Percentiles rank a stretch among this genome's conserved stretches.
Conservation (phyloP, 37 sponge, comb jelly and placozoan genomes). For the Haliclona indistincta region DNA sequence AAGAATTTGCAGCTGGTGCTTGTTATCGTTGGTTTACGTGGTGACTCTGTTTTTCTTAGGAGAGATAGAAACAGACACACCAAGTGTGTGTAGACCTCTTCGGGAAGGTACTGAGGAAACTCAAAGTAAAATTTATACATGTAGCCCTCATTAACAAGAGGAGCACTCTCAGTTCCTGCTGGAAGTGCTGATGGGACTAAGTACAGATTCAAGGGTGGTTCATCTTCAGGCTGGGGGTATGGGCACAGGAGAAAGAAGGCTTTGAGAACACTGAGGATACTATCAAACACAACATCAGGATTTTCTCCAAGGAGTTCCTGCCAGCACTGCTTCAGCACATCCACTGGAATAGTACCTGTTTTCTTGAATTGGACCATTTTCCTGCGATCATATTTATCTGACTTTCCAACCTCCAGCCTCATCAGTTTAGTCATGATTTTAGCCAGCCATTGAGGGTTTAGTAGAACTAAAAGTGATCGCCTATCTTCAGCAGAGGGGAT, state of each 20-base stretch:
- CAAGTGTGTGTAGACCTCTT: constrained; percentile 42
- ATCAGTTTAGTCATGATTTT: constrained; percentile 56
- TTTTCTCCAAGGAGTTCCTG: not conserved
- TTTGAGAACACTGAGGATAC: constrained; percentile 31
- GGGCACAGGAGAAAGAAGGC: constrained; percentile 33
- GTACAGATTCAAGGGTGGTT: no score
- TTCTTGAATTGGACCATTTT: not conserved
- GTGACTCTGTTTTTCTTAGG: no score
- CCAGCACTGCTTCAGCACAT: constrained; percentile 27
- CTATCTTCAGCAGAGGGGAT: not conserved
- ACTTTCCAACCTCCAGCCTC: not conserved
- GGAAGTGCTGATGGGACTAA: not conserved
- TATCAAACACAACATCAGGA: not conserved
- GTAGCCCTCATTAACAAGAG: no score
- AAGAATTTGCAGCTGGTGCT: no score
- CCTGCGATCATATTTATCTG: not conserved
- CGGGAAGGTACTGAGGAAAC: constrained; percentile 52
- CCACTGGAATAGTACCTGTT: not conserved
- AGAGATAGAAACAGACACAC: no score
- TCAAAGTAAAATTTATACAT: constrained; percentile 39
- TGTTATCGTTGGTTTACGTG: no score
- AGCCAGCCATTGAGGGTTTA: constrained; percentile 48
- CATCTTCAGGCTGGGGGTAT: no score
- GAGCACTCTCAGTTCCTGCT: no score
- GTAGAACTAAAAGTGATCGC: constrained; percentile 27